Conservation (phyloP, 2,113 vertebrate species). For the Ctenomys sociabilis region DNA sequence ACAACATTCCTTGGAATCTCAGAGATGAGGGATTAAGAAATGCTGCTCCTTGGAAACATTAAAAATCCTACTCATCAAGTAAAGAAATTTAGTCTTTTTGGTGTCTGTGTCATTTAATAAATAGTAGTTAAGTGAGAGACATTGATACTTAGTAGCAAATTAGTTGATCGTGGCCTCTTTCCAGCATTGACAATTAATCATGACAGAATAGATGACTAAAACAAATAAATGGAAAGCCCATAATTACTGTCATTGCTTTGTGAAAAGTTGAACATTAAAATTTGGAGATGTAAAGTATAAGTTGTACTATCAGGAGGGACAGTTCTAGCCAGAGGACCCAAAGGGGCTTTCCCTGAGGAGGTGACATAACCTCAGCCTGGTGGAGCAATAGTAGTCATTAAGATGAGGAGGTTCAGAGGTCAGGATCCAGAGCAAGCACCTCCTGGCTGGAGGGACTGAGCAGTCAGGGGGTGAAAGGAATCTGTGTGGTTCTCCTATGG, state of each 20-base stretch:
- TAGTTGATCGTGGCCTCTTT: neutral
- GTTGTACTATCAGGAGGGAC: neutral
- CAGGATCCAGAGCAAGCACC: neutral
- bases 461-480: neutral
- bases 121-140: neutral
- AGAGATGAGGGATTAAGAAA: neutral
- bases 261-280: neutral
- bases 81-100: neutral
- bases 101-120: neutral
- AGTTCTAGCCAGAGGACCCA: neutral
- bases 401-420: neutral
- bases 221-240: neutral
- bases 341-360: neutral
- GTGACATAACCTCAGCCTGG: neutral
- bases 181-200: neutral
- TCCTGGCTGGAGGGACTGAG: neutral
- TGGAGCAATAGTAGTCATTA: neutral
- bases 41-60: neutral
- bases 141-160: neutral
- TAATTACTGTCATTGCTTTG: neutral
- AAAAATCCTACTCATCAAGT: neutral
- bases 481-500: neutral
- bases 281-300: neutral
- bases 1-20: neutral
- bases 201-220: slow-evolving; percentile 43